Evolutionary conservation across 1,140 invertebrate species (phyloP), one percentile per base, ranked within the genome.

Genomic region (Pissodes strobi): DNA sequence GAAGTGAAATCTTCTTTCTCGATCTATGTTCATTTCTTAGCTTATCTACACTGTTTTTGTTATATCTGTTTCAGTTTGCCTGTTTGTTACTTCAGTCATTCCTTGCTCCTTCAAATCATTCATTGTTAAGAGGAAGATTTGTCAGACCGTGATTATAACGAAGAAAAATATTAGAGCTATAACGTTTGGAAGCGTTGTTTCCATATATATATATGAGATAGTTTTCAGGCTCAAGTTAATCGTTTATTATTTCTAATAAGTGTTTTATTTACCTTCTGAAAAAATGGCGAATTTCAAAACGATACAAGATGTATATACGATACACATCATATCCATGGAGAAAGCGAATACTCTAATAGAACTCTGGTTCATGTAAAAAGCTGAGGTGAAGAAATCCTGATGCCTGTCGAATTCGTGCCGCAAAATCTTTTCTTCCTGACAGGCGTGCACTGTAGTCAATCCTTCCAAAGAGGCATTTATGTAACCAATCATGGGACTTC

Each of bases 291-390:
- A 64, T 15, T 23, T 45, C n/a, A 64, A 38, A 25, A 69, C 41
- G 5, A 69, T 53, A 10, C 38, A 17, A 2, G 59, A n/a, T 9
- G 59, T 51, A 27, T 58, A 69, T 8, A 60, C 90, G 77, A 72
- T 85, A 69, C 89, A 90, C 13, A 92, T 81, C 72, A 89, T 83
- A 77, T 94, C 91, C 53, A 93, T 74, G 79, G 88, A 87, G 66
- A 92, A 88, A 3, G 89, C 90, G 70, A 94, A 90, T 2, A 84
- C 84, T 61, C 85, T 80, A 12, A 82, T 83, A 12, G 84, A 82
- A 3, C 83, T 80, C 57, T 87, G 81, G 67, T 86, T 90, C 71
- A 90, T 81, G 71, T 85, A 91, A 82, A 84, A 85, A 0, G 84
- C 80, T 0, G 86, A 83, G 0, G 84, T 85, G 65, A 87, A 87